Percentiles rank a stretch among this genome's conserved stretches.
Evolutionary conservation across 1,140 invertebrate genomes (phyloP).

Genomic region (Drosophila obscura): DNA sequence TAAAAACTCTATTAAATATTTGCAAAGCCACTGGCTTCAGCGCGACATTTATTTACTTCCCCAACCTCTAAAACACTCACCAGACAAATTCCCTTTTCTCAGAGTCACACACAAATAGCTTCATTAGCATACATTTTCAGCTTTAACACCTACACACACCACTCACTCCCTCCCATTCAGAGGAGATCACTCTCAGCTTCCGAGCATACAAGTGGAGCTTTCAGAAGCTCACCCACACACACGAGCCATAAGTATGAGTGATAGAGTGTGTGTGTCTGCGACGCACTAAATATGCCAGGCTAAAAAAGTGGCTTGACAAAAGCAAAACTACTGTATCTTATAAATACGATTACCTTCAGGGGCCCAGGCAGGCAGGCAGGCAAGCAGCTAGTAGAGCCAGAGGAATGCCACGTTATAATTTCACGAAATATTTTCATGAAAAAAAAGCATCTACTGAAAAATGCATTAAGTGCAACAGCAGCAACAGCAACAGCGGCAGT

Average conservation of each 20-base stretch:
- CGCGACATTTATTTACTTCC: too few species aligned
- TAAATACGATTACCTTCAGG: conserved; percentile 65
- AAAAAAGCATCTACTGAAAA: conserved; percentile 75
- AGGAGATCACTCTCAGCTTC: conserved; percentile 1
- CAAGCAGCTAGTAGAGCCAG: conserved; percentile 23
- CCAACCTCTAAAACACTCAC: too few species aligned
- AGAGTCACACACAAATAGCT: conserved; percentile 9
- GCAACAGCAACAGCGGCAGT: conserved; percentile 5
- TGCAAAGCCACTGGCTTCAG: too few species aligned
- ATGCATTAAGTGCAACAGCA: conserved; percentile 72
- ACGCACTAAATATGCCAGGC: conserved; percentile 55
- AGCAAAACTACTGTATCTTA: conserved; percentile 70
- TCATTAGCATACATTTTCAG: conserved; percentile 34
- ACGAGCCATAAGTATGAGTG: neutral
- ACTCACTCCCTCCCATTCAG: neutral
- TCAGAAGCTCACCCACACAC: conserved; percentile 34
- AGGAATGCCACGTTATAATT: conserved; percentile 71
- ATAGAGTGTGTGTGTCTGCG: too few species aligned
- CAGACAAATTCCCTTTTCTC: conserved; percentile 18
- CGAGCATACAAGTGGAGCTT: conserved; percentile 16
- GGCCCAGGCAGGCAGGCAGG: conserved; percentile 3
- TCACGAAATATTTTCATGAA: conserved; percentile 78
- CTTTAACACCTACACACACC: conserved; percentile 37
- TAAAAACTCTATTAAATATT: too few species aligned
- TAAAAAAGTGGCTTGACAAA: conserved; percentile 57